Percentiles rank a stretch among this genome's conserved stretches.
Evolutionary conservation across 2,888 invertebrate species (phyloP).

Genomic region (Tinea trinotella): DNA sequence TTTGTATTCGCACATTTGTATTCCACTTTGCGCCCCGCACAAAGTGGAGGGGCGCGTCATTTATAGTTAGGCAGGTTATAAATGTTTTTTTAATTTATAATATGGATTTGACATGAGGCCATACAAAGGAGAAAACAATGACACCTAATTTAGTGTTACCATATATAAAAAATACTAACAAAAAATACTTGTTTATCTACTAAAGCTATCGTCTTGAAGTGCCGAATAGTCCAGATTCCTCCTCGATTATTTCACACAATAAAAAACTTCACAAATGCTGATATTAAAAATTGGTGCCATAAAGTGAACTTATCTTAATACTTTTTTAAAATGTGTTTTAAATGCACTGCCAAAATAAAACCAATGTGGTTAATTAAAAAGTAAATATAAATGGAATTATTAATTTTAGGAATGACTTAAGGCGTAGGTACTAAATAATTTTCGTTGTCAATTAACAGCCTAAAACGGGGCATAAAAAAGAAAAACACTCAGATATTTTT

Average conservation of each 20-base stretch:
- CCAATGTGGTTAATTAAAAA: background rate
- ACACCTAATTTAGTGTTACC: too few relatives aligned
- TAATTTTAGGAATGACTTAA: constrained; percentile 26
- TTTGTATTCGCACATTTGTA: too few relatives aligned
- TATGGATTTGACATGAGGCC: too few relatives aligned
- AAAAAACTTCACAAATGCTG: constrained; percentile 38
- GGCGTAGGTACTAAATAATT: constrained; percentile 31
- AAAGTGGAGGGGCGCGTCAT: too few relatives aligned
- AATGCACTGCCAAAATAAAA: constrained; percentile 4
- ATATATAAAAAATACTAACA: too few relatives aligned
- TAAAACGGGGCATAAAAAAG: constrained; percentile 29
- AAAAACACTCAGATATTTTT: too few relatives aligned
- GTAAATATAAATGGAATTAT: background rate
- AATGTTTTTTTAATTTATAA: too few relatives aligned
- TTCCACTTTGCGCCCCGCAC: too few relatives aligned
- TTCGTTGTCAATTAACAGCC: constrained; percentile 69
- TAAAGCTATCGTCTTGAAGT: too few relatives aligned
- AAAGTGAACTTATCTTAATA: constrained; percentile 46
- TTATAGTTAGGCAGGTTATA: too few relatives aligned
- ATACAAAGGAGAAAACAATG: too few relatives aligned
- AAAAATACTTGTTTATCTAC: too few relatives aligned
- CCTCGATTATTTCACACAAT: background rate
- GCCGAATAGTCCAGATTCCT: background rate
- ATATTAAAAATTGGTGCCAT: constrained; percentile 53
- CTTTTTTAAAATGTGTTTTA: constrained; percentile 19